These are phyloP conservation scores for Aspidiotus destructor DNA, from an alignment of 2,888 invertebrate species.

Conservation along the genomic window DNA sequence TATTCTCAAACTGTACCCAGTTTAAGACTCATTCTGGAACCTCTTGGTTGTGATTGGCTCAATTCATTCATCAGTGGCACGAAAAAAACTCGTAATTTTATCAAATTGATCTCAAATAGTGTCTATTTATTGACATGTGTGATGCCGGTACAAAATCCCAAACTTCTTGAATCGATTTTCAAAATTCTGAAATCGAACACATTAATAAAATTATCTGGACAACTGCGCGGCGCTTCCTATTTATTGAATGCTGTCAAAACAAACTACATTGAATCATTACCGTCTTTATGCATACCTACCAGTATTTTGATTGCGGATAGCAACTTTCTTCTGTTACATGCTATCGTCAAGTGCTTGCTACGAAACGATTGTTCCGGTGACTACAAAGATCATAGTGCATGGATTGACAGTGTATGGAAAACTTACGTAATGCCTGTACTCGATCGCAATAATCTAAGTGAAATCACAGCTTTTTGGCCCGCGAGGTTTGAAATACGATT, in stretches of 20 bases:
- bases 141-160: neutral
- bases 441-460: neutral
- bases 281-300: constrained; percentile 24
- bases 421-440: constrained; percentile 9
- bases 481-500: constrained; percentile 26
- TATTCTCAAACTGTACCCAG: constrained; percentile 5
- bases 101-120: constrained; percentile 10
- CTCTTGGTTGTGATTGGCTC: constrained; percentile 17
- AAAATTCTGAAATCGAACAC: neutral
- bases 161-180: too few relatives aligned
- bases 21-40: constrained; percentile 10
- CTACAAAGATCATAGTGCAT: constrained; percentile 1
- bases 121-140: constrained; percentile 15
- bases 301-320: constrained; percentile 10
- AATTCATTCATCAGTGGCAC: constrained; percentile 9
- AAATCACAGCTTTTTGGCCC: constrained; percentile 18
- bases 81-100: neutral
- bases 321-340: constrained; percentile 16
- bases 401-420: constrained; percentile 8
- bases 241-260: constrained; percentile 18
- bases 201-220: neutral
- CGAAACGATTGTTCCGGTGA: neutral
- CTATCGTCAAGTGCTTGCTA: constrained; percentile 1
- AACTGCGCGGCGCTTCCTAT: constrained; percentile 10
- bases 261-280: constrained; percentile 4